Evolutionary conservation across 2,797 vertebrate species (phyloP), one percentile per base, ranked within the genome.

Genomic region (Lepus townsendii): DNA sequence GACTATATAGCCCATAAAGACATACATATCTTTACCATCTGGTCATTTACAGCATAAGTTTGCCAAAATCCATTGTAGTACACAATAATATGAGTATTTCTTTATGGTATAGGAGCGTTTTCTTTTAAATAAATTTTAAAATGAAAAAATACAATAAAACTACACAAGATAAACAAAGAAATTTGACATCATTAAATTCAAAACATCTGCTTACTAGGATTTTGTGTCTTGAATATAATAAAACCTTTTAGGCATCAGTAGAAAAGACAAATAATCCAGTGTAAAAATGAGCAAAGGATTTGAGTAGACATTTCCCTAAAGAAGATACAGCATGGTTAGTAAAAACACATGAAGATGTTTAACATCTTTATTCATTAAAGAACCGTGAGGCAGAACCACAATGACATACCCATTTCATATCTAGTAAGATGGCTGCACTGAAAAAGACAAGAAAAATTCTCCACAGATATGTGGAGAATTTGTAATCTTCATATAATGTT

Each of bases 321-420:
- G 47, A 72, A 75, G 26, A 71, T 71, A 60, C 2, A 85, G 54
- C 75, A 63, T 89, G 22, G 9, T 72, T 35, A 57, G 77, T 38
- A 86, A 82, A 62, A 54, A 83, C 30, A 13, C 30, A 2, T 71
- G n/a, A 83, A 66, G 19, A 83, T 32, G 10, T 30, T 95, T 17
- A 82, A 68, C 27, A 87, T 83, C 16, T 24, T 87, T 83, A 78
- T 1, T 83, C 57, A 80, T 80, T 65, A 80, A 71, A 22, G 19
- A 88, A 83, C 91, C 77, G 16, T 60, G 76, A 66, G 72, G 38
- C 26, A 79, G 90, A 88, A 38, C 10, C 78, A 75, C n/a, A 90
- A 27, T 30, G 38, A 38, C n/a, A 79, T 65, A 87, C 5, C 7
- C 38, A 79, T 27, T 76, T 63, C 17, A 17, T 24, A 69, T 63